Conservation (phyloP, 2,888 invertebrate genomes). For the Archaeoteleia sp. region DNA sequence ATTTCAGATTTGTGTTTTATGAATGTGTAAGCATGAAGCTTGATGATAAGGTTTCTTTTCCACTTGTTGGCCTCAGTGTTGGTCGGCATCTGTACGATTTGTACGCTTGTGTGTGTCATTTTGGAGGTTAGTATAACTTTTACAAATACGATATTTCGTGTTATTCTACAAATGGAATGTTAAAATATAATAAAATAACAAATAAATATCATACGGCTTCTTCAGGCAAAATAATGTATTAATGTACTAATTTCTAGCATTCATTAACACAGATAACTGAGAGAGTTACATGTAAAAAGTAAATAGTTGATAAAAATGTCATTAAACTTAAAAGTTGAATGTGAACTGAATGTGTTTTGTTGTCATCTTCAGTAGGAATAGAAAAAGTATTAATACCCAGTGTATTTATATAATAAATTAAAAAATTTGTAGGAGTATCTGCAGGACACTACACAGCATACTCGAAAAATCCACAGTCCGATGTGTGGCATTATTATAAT, state of each 20-base stretch:
- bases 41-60: constrained; percentile 79
- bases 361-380: too few species aligned
- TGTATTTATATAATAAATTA: too few species aligned
- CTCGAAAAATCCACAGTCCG: constrained; percentile 77
- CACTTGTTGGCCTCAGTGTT: constrained; percentile 77
- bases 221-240: too few species aligned
- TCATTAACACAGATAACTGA: too few species aligned
- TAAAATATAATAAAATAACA: too few species aligned
- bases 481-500: constrained; percentile 79
- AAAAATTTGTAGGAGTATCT: constrained; percentile 76
- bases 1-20: constrained; percentile 79
- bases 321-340: too few species aligned
- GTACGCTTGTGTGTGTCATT: constrained; percentile 80
- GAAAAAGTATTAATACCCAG: too few species aligned
- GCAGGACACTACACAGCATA: constrained; percentile 81
- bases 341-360: too few species aligned
- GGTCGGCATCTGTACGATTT: constrained; percentile 78
- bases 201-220: too few species aligned
- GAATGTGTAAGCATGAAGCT: constrained; percentile 80
- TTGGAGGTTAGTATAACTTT: constrained; percentile 78
- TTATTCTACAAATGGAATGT: constrained; percentile 1
- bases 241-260: too few species aligned
- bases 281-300: neutral
- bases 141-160: too few species aligned
- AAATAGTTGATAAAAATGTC: too few species aligned